These are phyloP conservation scores for Cryptus armator DNA, from an alignment of 2,888 invertebrate species.

Conservation along the genomic window DNA sequence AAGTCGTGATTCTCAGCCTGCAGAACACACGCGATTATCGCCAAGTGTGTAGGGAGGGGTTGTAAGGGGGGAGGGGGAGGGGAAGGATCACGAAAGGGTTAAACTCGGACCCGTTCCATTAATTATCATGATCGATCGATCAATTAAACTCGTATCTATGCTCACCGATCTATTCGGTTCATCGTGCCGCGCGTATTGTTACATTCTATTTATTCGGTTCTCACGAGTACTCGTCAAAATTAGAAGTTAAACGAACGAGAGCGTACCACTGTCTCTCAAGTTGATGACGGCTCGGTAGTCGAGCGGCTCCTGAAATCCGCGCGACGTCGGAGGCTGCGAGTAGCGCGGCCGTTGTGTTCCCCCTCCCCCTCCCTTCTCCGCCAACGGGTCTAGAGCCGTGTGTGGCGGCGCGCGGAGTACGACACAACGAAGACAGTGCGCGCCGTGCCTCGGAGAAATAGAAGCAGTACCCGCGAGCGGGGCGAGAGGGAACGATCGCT, in stretches of 20 bases:
- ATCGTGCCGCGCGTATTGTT: not conserved
- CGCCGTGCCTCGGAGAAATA: slow-evolving; percentile 61
- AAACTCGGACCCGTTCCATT: slow-evolving; percentile 17
- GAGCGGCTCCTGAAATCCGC: slow-evolving; percentile 61
- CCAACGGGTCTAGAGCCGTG: not conserved
- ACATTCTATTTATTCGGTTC: not conserved
- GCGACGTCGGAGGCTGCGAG: slow-evolving; percentile 57
- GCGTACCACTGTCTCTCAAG: slow-evolving; percentile 16
- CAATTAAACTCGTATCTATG: slow-evolving; percentile 40
- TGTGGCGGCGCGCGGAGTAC: slow-evolving; percentile 54
- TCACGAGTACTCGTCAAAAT: slow-evolving; percentile 1
- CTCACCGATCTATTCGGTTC: slow-evolving; percentile 31
- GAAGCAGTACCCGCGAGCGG: slow-evolving; percentile 56
- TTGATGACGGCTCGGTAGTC: slow-evolving; percentile 53
- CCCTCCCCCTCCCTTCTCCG: slow-evolving; percentile 27
- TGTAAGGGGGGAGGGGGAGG: no score
- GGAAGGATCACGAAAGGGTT: not conserved
- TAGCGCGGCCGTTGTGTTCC: slow-evolving; percentile 41
- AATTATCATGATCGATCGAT: slow-evolving; percentile 45
- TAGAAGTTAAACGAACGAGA: not conserved
- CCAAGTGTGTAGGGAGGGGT: no score
- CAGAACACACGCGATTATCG: not conserved
- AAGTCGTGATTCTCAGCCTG: not conserved
- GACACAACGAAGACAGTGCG: slow-evolving; percentile 49
- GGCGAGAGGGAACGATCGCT: slow-evolving; percentile 44